A percentile compares a stretch with the other conserved stretches of the same genome.
phyloP scores from a whole-genome alignment of 1,140 invertebrate species.

The Cotesia glomerata region DNA sequence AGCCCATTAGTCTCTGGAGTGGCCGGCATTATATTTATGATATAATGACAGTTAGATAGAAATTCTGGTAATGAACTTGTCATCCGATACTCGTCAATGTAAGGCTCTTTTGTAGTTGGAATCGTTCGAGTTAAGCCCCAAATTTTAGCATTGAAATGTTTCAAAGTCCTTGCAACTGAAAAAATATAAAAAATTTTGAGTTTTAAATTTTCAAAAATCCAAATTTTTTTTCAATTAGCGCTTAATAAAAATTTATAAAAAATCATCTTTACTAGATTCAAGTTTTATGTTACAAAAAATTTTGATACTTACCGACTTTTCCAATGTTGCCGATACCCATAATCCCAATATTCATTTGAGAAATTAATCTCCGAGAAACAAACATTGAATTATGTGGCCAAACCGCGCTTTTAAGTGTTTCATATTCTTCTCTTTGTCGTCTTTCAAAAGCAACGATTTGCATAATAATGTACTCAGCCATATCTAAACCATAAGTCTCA shows the following conservation, averaged over 20 bases:
- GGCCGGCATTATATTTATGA: constrained; percentile 66
- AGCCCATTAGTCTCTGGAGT: constrained; percentile 64
- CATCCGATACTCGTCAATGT: constrained; percentile 48
- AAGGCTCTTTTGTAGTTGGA: constrained; percentile 41
- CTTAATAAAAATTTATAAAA: no score
- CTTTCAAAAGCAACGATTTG: constrained; percentile 65
- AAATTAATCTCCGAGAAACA: constrained; percentile 50
- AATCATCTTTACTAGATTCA: background rate
- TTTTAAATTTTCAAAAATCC: no score
- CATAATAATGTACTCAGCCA: constrained; percentile 67
- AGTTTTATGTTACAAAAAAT: background rate
- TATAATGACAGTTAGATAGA: constrained; percentile 65
- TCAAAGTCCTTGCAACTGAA: constrained; percentile 58
- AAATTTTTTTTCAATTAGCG: no score
- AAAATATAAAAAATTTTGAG: constrained; percentile 14
- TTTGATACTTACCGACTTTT: constrained; percentile 52
- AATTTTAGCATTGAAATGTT: constrained; percentile 54
- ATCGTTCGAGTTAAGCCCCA: constrained; percentile 50
- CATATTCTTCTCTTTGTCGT: constrained; percentile 51
- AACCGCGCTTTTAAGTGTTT: constrained; percentile 51
- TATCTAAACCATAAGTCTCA: constrained; percentile 61
- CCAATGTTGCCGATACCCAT: constrained; percentile 65
- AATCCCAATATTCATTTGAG: constrained; percentile 62
- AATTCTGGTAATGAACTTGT: constrained; percentile 55
- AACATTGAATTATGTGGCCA: constrained; percentile 58